Evolutionary conservation across 2,113 vertebrate species (phyloP).

Genomic region (Gallinago paraguaiae): DNA sequence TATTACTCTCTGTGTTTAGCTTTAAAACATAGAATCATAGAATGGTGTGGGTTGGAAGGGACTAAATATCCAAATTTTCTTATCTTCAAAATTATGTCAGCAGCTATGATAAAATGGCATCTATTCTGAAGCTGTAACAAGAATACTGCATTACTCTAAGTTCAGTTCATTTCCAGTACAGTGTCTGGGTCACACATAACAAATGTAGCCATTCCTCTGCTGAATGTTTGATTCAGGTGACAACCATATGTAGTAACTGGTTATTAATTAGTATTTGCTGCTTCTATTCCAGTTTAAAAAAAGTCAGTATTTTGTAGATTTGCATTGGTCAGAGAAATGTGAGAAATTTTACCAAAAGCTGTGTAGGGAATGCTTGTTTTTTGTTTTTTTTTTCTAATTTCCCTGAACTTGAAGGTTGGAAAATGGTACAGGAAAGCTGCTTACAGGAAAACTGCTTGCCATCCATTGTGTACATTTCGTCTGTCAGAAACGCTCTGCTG

Average conservation of each 20-base stretch:
- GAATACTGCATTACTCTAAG: neutral
- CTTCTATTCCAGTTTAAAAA: neutral
- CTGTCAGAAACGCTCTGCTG: slow-evolving; percentile 46
- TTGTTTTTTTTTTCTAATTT: neutral
- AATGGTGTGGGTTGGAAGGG: too few species aligned
- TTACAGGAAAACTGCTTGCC: neutral
- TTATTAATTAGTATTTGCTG: neutral
- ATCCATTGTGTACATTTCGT: neutral
- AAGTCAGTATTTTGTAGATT: neutral
- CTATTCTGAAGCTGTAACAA: slow-evolving; percentile 12
- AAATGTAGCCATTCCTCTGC: neutral
- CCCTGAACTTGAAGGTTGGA: neutral
- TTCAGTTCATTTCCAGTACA: neutral
- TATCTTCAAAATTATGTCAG: slow-evolving; percentile 61
- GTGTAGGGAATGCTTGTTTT: too few species aligned
- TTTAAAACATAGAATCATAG: slow-evolving; percentile 51
- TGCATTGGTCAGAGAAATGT: neutral
- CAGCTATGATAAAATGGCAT: slow-evolving; percentile 59
- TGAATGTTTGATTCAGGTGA: neutral
- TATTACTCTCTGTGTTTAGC: slow-evolving; percentile 55
- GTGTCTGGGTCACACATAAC: neutral
- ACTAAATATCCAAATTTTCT: slow-evolving; percentile 60
- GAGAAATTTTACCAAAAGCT: neutral
- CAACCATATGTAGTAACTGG: neutral
- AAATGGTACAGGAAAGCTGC: rapidly evolving